phyloP scores from a whole-genome alignment of 2,113 vertebrate species.

The Syngnathus scovelli region DNA sequence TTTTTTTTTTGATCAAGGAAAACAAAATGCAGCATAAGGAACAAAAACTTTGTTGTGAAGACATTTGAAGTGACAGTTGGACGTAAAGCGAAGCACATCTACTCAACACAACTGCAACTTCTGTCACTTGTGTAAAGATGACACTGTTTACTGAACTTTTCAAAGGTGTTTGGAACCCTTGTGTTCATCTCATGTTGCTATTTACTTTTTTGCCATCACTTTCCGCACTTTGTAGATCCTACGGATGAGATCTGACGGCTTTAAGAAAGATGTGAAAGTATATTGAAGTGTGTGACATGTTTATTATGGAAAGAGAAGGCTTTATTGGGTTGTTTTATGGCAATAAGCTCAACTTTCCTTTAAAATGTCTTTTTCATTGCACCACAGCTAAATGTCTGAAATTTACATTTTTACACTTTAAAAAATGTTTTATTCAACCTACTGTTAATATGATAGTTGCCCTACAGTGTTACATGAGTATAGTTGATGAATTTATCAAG shows the following conservation, averaged over 20 bases:
- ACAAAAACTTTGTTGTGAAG: not conserved
- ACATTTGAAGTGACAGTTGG: constrained; percentile 5
- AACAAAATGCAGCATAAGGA: constrained; percentile 10
- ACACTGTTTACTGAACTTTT: not conserved
- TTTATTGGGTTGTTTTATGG: not conserved
- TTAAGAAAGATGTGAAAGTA: not conserved
- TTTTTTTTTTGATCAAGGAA: constrained; percentile 2
- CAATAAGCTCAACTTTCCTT: not conserved
- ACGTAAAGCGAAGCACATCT: not conserved
- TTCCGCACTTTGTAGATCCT: not conserved
- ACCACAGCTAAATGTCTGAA: not conserved
- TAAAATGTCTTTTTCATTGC: not conserved
- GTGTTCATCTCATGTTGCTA: not conserved
- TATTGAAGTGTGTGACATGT: not conserved
- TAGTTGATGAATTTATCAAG: not conserved
- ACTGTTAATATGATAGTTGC: constrained; percentile 25
- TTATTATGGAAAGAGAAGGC: not conserved
- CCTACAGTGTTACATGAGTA: constrained; percentile 50
- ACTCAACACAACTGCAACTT: not conserved
- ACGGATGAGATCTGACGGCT: not conserved
- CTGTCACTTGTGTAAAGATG: not conserved
- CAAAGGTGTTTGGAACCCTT: not conserved
- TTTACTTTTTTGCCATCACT: not conserved
- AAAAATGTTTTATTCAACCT: constrained; percentile 6
- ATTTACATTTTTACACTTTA: not conserved